A percentile compares a stretch with the other conserved stretches of the same genome.
Conservation (phyloP, 1,140 invertebrate genomes). For the Trachymyrmex septentrionalis region DNA sequence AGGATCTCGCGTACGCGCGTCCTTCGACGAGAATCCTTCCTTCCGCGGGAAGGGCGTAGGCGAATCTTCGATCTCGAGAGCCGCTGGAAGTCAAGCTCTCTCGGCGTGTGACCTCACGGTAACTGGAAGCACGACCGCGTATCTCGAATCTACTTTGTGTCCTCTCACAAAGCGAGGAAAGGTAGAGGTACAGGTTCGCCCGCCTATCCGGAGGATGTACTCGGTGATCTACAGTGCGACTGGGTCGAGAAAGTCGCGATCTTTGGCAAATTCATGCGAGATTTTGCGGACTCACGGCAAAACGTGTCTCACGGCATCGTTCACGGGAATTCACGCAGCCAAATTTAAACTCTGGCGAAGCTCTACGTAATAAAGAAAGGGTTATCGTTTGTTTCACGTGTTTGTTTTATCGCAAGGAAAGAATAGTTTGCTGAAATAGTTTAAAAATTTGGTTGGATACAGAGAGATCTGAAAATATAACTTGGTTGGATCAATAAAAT, state of each 20-base stretch:
- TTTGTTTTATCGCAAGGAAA: neutral
- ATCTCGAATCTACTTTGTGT: conserved; percentile 85
- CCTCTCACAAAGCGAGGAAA: conserved; percentile 75
- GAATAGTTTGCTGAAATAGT: too few species aligned
- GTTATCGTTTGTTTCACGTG: neutral
- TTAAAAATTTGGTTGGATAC: too few species aligned
- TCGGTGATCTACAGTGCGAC: conserved; percentile 77
- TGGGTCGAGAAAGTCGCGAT: conserved; percentile 42
- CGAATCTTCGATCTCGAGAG: conserved; percentile 83
- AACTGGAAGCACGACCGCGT: conserved; percentile 80
- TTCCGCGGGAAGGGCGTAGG: conserved; percentile 79
- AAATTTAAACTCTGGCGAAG: neutral
- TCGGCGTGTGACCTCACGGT: conserved; percentile 76
- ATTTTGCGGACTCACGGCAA: conserved; percentile 60
- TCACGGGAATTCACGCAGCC: neutral
- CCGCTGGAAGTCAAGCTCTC: conserved; percentile 76
- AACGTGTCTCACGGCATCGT: conserved; percentile 42
- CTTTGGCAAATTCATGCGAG: conserved; percentile 53
- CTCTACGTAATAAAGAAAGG: neutral
- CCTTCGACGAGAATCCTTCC: conserved; percentile 61
- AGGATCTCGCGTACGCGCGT: conserved; percentile 68
- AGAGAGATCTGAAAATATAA: too few species aligned
- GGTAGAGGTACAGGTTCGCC: conserved; percentile 77
- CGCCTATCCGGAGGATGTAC: conserved; percentile 77
- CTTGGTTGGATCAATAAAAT: too few species aligned